Evolutionary conservation across 2,888 invertebrate species (phyloP).

Genomic region (Xanthia togata): DNA sequence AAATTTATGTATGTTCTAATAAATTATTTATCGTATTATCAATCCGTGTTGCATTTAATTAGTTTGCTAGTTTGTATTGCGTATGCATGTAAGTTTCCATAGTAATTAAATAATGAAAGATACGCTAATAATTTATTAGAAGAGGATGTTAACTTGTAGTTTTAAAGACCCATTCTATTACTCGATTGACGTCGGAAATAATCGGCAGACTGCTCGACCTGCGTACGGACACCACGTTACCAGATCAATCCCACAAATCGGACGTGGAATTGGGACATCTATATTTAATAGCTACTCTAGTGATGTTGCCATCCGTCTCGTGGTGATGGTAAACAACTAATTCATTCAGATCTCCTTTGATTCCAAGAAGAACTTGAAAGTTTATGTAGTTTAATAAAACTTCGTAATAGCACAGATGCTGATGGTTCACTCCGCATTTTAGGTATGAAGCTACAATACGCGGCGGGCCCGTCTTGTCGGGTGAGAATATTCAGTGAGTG

Average conservation of each 20-base stretch:
- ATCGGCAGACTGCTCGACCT: conserved; percentile 19
- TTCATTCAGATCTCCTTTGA: conserved; percentile 43
- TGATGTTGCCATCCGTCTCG: conserved; percentile 29
- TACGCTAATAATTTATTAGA: conserved; percentile 22
- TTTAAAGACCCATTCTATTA: conserved; percentile 28
- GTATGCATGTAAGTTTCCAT: conserved; percentile 44
- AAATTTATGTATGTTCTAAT: conserved; percentile 25
- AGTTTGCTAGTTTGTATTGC: conserved; percentile 24
- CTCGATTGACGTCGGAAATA: conserved; percentile 37
- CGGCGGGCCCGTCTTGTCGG: too few relatives aligned
- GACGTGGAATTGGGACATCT: conserved; percentile 43
- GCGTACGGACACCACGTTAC: conserved; percentile 16
- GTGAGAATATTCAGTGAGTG: too few relatives aligned
- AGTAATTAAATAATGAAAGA: conserved; percentile 22
- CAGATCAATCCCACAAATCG: conserved; percentile 39
- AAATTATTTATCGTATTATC: conserved; percentile 39
- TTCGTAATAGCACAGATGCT: not conserved
- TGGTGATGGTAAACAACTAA: conserved; percentile 46
- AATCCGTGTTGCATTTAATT: conserved; percentile 36
- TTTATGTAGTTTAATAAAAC: conserved; percentile 39
- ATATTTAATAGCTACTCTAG: conserved; percentile 35
- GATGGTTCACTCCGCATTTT: too few relatives aligned
- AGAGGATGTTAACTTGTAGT: conserved; percentile 28
- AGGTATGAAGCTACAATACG: too few relatives aligned
- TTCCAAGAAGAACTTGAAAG: conserved; percentile 19